Evolutionary conservation across 2,797 vertebrate species (phyloP).

Genomic region (Tamandua tetradactyla): DNA sequence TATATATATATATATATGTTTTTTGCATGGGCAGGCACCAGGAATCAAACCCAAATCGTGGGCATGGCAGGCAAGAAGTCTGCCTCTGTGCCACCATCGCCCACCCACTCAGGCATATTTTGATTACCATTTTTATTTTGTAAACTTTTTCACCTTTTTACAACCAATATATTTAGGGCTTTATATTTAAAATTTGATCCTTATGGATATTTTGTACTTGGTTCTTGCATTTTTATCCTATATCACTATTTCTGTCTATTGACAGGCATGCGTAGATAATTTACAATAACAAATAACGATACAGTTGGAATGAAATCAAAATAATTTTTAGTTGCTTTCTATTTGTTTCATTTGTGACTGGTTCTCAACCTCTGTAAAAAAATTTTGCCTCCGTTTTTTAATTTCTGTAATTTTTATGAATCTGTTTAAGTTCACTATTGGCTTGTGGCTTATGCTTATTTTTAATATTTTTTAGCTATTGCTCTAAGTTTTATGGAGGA

Average conservation of each 20-base stretch:
- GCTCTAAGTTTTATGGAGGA: not conserved
- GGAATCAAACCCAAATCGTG: too few species aligned
- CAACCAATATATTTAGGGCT: too few species aligned
- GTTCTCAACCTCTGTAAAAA: too few species aligned
- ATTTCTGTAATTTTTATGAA: not conserved
- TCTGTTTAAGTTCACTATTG: not conserved
- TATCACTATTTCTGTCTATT: not conserved
- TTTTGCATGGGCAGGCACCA: too few species aligned
- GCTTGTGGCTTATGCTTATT: not conserved
- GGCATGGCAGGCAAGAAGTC: too few species aligned
- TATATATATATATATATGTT: too few species aligned
- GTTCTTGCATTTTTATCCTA: not conserved
- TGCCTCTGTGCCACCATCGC: too few species aligned
- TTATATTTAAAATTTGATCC: not conserved
- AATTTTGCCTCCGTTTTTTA: not conserved
- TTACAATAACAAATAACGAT: not conserved
- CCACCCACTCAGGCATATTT: too few species aligned
- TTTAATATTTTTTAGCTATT: not conserved
- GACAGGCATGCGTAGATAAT: not conserved
- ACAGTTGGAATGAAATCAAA: not conserved
- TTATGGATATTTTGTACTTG: not conserved
- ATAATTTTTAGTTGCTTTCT: not conserved
- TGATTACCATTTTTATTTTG: too few species aligned
- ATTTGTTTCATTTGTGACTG: not conserved
- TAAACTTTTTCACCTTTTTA: too few species aligned